Evolutionary conservation across 2,113 vertebrate genomes (phyloP).

Genomic region (Morone saxatilis): DNA sequence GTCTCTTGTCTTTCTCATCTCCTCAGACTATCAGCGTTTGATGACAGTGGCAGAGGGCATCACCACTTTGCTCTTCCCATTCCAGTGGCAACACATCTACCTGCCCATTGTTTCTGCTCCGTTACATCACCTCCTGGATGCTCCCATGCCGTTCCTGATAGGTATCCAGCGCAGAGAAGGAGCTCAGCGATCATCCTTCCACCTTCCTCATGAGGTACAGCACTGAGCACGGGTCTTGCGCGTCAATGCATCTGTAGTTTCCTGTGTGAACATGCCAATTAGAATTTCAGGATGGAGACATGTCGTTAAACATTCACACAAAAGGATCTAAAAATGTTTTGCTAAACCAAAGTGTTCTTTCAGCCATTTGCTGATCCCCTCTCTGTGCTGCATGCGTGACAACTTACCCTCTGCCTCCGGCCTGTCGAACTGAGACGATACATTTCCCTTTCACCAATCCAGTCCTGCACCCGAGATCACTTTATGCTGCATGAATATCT

Average conservation of each 20-base stretch:
- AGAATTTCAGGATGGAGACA: neutral
- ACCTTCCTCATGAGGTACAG: slow-evolving; percentile 96
- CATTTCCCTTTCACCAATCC: slow-evolving; percentile 35
- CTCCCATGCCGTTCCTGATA: slow-evolving; percentile 97
- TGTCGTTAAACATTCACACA: neutral
- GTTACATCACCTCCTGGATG: slow-evolving; percentile 95
- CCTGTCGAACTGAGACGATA: neutral
- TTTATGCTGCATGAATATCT: slow-evolving; percentile 67
- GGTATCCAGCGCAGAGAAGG: slow-evolving; percentile 95
- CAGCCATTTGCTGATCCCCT: slow-evolving; percentile 32
- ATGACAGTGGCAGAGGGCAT: slow-evolving; percentile 96
- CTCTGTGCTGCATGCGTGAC: slow-evolving; percentile 1
- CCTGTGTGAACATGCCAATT: neutral
- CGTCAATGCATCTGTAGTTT: neutral
- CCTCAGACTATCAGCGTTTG: slow-evolving; percentile 94
- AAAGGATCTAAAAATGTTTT: slow-evolving; percentile 14
- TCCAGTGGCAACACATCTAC: slow-evolving; percentile 98
- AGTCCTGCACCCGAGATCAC: slow-evolving; percentile 38
- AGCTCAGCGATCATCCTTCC: slow-evolving; percentile 93
- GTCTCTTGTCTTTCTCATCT: neutral
- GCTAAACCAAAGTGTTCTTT: neutral
- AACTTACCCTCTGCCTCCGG: slow-evolving; percentile 9
- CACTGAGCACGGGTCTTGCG: neutral
- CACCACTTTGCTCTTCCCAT: slow-evolving; percentile 94
- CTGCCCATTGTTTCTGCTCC: slow-evolving; percentile 96